Base-by-base conservation (phyloP, 2,888 invertebrate species). In the Luperina testacea region DNA sequence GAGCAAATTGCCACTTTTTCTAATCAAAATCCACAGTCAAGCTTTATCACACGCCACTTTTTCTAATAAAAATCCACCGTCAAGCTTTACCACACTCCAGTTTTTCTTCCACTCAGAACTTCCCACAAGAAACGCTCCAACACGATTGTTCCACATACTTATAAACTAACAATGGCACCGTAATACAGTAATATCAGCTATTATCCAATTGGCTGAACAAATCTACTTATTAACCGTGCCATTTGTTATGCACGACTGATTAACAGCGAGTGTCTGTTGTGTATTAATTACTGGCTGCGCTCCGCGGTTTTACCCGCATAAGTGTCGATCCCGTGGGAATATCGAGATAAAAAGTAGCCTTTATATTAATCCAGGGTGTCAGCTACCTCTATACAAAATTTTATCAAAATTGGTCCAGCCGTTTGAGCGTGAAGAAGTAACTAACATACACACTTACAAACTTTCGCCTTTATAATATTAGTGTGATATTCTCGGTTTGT, bases 141-240 rank as follows among this genome's bases (percentile, higher is more conserved):
- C 63, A 53, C 63, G n/a, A 65, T 86, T 72, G 59, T 80, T 79
- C 59, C 38, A 69, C 74, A 48, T 68, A 83, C 71, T 77, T 73
- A 68, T 59, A 27, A 24, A 82, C 17, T 24, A 70, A 85, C 82
- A 89, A 89, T 83, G 65, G 51, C 80, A 20, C 61, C 61, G 53
- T 78, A 71, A 75, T 65, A 73, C 15, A 84, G 27, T 74, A 80
- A 78, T 80, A 80, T 48, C 78, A 73, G 72, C 74, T 48, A 89
- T 89, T 88, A 90, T 79, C 81, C 79, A 81, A 85, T 88, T 88
- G 78, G 59, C 70, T 64, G 72, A 78, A 88, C 73, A 82, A 72
- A 77, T 70, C 79, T 51, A 73, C 79, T 86, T 82, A 84, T 81
- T 84, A 84, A 27, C 75, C 85, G 75, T 77, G 70, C 67, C 80